Evolutionary conservation across 2,888 invertebrate species (phyloP), one percentile per base, ranked within the genome.

Genomic region (Amaurobius ferox): DNA sequence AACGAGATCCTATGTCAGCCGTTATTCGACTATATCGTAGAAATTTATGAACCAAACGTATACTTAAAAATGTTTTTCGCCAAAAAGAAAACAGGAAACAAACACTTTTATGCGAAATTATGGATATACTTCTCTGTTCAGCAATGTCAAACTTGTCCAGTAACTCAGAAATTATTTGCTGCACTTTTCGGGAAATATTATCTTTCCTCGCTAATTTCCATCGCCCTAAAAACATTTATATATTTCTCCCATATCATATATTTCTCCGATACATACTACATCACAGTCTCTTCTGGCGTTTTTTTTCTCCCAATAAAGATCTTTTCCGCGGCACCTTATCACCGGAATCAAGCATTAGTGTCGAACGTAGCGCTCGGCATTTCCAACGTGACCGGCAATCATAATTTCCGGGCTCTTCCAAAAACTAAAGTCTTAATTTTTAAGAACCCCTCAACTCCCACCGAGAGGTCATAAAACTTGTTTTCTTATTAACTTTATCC

Each of bases 401-500:
- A 85, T 85, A 85, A 85, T 78, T 85, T 85, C 77, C 77, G 32
- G 48, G 55, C 48, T 61, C 66, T 40, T 76, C 66, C 83, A 85
- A 85, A 85, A 85, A 85, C 77, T 85, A 85, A 85, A 85, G 83
- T 85, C 83, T 85, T 85, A 85, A 85, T 85, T 85, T 85, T 85
- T 85, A 76, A 77, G 83, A 77, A 48, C 83, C 70, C 70, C 76
- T 77, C 40, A 55, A 61, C n/a, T 62, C 80, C 77, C 76, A 26
- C 66, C 72, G 48, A 66, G 72, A 67, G 77, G 83, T 77, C 83
- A 77, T 85, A 85, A 85, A 85, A 85, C 83, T 85, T 77, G 77
- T 85, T 85, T 85, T 85, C 83, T 85, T 85, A 85, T 85, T 85
- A 85, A 85, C 83, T 85, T 85, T 85, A 85, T 85, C 77, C 77